Conservation (phyloP, 2,113 vertebrate genomes). For the Strigops habroptila region DNA sequence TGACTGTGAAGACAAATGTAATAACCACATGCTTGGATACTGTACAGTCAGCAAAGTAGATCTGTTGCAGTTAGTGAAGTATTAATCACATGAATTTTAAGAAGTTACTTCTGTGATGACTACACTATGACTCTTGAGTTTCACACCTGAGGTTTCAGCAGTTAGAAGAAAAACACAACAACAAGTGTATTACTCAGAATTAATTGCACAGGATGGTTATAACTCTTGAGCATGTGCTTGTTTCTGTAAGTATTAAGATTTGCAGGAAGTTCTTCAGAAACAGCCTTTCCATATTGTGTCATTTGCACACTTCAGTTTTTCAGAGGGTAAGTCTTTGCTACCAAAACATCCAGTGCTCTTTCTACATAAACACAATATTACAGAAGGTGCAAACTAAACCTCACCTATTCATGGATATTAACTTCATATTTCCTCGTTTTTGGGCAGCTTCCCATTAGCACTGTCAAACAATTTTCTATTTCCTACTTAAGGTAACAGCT, state of each 20-base stretch:
- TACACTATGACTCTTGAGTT: not conserved
- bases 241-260: not conserved
- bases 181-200: not conserved
- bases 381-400: not conserved
- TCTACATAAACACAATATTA: rapidly evolving
- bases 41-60: not conserved
- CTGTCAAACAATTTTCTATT: not conserved
- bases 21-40: not conserved
- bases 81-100: not conserved
- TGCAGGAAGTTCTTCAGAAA: not conserved
- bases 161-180: not conserved
- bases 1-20: not conserved
- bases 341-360: not conserved
- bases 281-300: not conserved
- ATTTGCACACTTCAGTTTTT: not conserved
- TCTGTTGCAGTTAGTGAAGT: not conserved
- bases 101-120: not conserved
- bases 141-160: not conserved
- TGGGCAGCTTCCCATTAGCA: not conserved
- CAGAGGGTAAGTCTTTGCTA: not conserved
- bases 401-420: not conserved
- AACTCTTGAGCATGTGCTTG: not conserved
- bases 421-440: not conserved
- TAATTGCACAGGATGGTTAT: not conserved
- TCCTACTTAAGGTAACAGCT: not conserved